Evolutionary conservation across 2,888 invertebrate genomes (phyloP).

Genomic region (Neria commutata): DNA sequence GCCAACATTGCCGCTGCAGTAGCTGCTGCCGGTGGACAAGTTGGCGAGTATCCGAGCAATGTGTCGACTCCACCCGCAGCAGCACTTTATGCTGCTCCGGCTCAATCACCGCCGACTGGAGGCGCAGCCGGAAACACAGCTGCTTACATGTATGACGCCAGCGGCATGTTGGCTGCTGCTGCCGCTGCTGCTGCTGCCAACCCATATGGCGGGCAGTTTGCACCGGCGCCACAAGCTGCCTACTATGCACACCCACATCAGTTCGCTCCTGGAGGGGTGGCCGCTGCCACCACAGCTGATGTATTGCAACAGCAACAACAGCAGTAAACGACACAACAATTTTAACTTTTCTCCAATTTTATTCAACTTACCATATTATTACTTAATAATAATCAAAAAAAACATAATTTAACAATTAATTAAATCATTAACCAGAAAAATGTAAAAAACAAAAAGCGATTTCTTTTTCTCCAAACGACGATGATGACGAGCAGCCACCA

Average conservation of each 20-base stretch:
- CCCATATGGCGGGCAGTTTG: slow-evolving; percentile 57
- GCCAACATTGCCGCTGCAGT: slow-evolving; percentile 44
- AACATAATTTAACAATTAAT: slow-evolving; percentile 5
- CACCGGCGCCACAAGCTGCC: slow-evolving; percentile 49
- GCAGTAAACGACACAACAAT: slow-evolving; percentile 4
- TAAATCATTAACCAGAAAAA: slow-evolving; percentile 7
- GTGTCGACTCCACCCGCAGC: slow-evolving; percentile 47
- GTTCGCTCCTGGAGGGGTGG: slow-evolving; percentile 40
- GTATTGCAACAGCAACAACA: slow-evolving; percentile 36
- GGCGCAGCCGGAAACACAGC: slow-evolving; percentile 38
- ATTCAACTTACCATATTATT: slow-evolving; percentile 23
- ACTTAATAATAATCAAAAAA: slow-evolving; percentile 19
- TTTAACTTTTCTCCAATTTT: slow-evolving; percentile 23
- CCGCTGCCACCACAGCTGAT: slow-evolving; percentile 31
- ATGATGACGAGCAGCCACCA: slow-evolving; percentile 5
- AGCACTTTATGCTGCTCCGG: slow-evolving; percentile 50
- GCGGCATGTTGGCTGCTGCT: slow-evolving; percentile 54
- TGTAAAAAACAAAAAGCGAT: neutral
- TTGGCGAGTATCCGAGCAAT: slow-evolving; percentile 50
- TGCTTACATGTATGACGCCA: slow-evolving; percentile 59
- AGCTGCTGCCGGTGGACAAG: slow-evolving; percentile 43
- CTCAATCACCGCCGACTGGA: slow-evolving; percentile 58
- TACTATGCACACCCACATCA: slow-evolving; percentile 55
- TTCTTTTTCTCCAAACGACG: slow-evolving; percentile 14
- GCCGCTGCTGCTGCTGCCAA: slow-evolving; percentile 55